phyloP scores from a whole-genome alignment of 2,888 invertebrate genomes.

The Chirona hameri region DNA sequence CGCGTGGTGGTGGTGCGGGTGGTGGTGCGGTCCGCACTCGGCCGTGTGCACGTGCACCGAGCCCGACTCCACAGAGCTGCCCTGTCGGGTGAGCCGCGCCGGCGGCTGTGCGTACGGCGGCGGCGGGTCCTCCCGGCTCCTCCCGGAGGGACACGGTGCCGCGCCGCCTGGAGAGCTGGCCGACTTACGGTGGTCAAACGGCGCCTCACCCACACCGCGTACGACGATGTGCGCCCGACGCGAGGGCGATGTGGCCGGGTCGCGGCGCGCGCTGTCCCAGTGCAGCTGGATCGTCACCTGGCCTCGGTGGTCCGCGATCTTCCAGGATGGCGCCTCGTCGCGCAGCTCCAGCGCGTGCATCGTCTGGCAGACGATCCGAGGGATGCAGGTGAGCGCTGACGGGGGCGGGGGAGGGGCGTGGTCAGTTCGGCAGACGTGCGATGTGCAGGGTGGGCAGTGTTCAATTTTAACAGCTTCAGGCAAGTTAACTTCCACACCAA shows the following conservation, averaged over 20 bases:
- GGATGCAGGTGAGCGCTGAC: constrained; percentile 90
- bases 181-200: not conserved
- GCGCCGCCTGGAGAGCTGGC: constrained; percentile 30
- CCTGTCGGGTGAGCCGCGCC: constrained; percentile 52
- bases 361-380: constrained; percentile 95
- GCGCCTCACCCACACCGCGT: constrained; percentile 30
- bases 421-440: constrained; percentile 38
- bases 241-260: constrained; percentile 34
- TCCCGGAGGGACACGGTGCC: constrained; percentile 6
- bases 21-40: constrained; percentile 63
- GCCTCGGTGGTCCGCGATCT: constrained; percentile 97
- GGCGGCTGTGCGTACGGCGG: constrained; percentile 26
- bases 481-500: too few relatives aligned
- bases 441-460: too few relatives aligned
- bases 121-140: constrained; percentile 48
- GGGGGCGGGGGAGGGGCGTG: not conserved
- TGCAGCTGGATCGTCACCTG: constrained; percentile 93
- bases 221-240: constrained; percentile 34
- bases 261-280: constrained; percentile 61
- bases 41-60: constrained; percentile 75
- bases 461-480: too few relatives aligned
- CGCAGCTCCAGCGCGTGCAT: constrained; percentile 85
- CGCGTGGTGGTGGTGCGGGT: constrained; percentile 51
- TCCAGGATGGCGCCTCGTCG: constrained; percentile 85
- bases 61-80: constrained; percentile 64